Base-by-base conservation (phyloP, 2,113 vertebrate species). In the Megaceryle maxima region DNA sequence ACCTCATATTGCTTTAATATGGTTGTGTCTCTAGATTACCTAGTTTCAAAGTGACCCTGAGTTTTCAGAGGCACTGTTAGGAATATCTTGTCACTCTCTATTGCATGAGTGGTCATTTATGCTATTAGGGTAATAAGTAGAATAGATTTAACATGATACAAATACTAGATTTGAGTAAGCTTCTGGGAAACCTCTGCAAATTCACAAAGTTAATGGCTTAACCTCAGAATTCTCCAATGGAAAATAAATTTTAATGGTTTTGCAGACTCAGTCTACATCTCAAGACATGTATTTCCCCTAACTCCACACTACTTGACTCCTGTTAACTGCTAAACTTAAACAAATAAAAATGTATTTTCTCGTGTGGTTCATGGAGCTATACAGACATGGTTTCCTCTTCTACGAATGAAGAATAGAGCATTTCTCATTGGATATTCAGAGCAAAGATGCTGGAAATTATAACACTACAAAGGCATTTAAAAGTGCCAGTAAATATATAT, bases 141-240 rank as follows among this genome's bases (percentile, higher is more conserved):
- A 96, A 94, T 96, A 94, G 90, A 91, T 95, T 97, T 95, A 94
- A 94, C 75, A 70, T 88, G 87, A 95, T 96, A 91, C 67, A 97
- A 94, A 83, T 75, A 94, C 80, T 96, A 75, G 83, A 95, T 96
- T 97, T 97, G 92, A 94, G 85, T 96, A 96, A 97, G 96, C 97
- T 98, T 97, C 94, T 97, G 97, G 95, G 97, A 98, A 97, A 96
- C 94, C 93, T 95, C 82, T 84, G 89, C 85, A 97, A 97, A 98
- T 96, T 96, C 96, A 95, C 94, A 94, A 95, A 97, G 96, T 97
- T 97, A 97, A 97, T 97, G 95, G 86, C 82, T 96, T 97, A 98
- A 96, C 96, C 93, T 97, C 91, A 73, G 48, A 97, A 96, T 96
- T 98, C 98, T 97, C 97, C 66, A 77, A 66, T 73, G 97, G 76